These are phyloP conservation scores for Nixonia krombeini DNA, from an alignment of 1,140 invertebrate species.

Conservation along the genomic window DNA sequence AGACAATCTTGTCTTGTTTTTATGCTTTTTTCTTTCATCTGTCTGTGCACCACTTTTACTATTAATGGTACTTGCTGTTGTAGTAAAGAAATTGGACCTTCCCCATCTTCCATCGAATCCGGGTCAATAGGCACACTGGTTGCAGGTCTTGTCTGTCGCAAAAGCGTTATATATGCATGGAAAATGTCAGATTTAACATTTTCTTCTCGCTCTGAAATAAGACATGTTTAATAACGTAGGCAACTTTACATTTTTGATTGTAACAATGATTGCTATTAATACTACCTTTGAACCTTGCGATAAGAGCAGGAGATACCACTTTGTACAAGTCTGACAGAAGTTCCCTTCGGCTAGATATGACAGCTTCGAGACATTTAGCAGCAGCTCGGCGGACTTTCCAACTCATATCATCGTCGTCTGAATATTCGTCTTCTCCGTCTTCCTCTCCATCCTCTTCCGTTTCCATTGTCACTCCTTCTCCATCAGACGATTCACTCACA, in stretches of 20 bases:
- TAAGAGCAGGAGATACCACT: slow-evolving; percentile 89
- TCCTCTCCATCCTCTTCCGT: slow-evolving; percentile 81
- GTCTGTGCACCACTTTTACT: slow-evolving; percentile 89
- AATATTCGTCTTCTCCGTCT: slow-evolving; percentile 94
- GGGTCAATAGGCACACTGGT: slow-evolving; percentile 77
- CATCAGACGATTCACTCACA: slow-evolving; percentile 76
- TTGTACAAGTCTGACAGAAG: slow-evolving; percentile 92
- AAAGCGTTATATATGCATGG: slow-evolving; percentile 94
- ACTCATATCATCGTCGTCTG: slow-evolving; percentile 99
- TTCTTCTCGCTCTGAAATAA: slow-evolving; percentile 91
- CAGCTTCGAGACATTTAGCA: slow-evolving; percentile 96
- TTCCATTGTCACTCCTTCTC: slow-evolving; percentile 77
- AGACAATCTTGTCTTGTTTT: slow-evolving; percentile 95
- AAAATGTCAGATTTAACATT: slow-evolving; percentile 99
- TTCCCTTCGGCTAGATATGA: slow-evolving; percentile 93
- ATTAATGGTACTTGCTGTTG: slow-evolving; percentile 83
- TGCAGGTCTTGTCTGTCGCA: slow-evolving; percentile 88
- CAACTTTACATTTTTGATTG: neutral
- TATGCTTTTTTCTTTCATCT: slow-evolving; percentile 94
- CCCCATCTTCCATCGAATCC: slow-evolving; percentile 85
- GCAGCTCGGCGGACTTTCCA: slow-evolving; percentile 97
- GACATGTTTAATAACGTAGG: slow-evolving; percentile 4
- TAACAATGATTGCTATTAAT: neutral
- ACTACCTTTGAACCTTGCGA: slow-evolving; percentile 91
- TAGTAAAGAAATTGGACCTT: slow-evolving; percentile 80